phyloP scores from a whole-genome alignment of 2,113 vertebrate species.

The Nesospiza acunhae region DNA sequence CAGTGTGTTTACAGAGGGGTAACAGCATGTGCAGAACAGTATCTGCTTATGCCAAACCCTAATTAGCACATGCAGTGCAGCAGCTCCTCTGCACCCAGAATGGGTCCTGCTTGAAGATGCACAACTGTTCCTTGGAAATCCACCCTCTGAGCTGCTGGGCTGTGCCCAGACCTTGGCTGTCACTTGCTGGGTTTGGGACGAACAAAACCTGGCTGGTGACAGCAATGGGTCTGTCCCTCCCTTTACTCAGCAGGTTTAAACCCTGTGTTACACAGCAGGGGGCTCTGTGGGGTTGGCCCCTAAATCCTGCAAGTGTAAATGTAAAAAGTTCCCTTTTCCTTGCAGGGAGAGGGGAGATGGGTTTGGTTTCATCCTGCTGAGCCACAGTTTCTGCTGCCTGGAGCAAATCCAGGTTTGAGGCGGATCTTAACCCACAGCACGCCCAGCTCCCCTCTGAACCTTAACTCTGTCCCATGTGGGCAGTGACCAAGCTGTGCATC shows the following conservation, averaged over 20 bases:
- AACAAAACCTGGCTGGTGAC: not conserved
- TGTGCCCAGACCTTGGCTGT: not conserved
- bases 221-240: not conserved
- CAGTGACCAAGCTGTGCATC: rapidly evolving
- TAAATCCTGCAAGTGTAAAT: not conserved
- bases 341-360: not conserved
- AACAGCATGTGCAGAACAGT: not conserved
- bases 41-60: not conserved
- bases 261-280: not conserved
- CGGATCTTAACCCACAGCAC: not conserved
- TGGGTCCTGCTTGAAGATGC: not conserved
- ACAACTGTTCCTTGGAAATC: not conserved
- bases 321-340: not conserved
- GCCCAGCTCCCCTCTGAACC: not conserved
- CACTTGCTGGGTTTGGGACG: not conserved
- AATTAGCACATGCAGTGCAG: not conserved
- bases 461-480: rapidly evolving
- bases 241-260: not conserved
- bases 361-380: not conserved
- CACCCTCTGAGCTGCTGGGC: not conserved
- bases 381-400: rapidly evolving
- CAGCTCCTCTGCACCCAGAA: not conserved
- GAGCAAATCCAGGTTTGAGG: not conserved
- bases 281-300: not conserved
- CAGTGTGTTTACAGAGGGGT: not conserved